Percentiles rank a stretch among this genome's conserved stretches.
Evolutionary conservation across 2,113 vertebrate genomes (phyloP).

Genomic region (Ceyx cyanopectus): DNA sequence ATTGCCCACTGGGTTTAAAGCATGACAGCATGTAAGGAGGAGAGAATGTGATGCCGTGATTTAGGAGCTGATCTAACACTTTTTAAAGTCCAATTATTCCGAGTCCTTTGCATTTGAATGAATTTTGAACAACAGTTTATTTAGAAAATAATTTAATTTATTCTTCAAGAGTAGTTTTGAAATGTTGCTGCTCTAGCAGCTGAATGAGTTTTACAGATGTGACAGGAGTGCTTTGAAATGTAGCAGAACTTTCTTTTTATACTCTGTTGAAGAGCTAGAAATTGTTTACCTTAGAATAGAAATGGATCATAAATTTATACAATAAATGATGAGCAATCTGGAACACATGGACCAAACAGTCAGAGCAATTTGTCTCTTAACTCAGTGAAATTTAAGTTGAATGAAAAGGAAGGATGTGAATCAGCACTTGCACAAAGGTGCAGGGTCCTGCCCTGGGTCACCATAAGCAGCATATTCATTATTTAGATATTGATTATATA

Average conservation of each 20-base stretch:
- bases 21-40: neutral
- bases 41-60: neutral
- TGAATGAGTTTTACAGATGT: neutral
- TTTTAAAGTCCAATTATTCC: neutral
- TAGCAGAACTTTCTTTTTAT: neutral
- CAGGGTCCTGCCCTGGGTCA: neutral
- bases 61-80: neutral
- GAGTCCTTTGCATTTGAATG: neutral
- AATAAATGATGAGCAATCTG: neutral
- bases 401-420: neutral
- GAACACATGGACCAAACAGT: neutral
- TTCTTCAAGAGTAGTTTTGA: neutral
- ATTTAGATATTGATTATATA: neutral
- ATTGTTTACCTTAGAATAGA: constrained; percentile 16
- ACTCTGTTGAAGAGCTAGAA: neutral
- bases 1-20: neutral
- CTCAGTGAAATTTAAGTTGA: neutral
- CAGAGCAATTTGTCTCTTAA: neutral
- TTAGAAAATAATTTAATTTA: neutral
- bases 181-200: neutral
- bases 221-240: neutral
- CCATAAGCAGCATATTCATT: neutral
- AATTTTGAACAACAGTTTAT: neutral
- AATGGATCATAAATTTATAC: neutral
- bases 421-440: neutral